These are phyloP conservation scores for Ephialtes manifestator DNA, from an alignment of 2,888 invertebrate genomes.

Conservation along the genomic window DNA sequence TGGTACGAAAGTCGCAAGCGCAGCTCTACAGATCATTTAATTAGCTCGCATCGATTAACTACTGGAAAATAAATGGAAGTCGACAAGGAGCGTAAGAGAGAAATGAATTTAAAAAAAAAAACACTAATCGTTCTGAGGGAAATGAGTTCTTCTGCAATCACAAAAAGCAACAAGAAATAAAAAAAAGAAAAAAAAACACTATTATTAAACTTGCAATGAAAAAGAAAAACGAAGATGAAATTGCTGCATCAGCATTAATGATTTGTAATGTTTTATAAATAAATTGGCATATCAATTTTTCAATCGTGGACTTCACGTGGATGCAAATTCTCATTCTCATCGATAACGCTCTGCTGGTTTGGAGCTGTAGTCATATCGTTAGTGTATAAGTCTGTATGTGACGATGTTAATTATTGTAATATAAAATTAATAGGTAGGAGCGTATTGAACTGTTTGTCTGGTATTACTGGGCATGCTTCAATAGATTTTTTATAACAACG, in stretches of 20 bases:
- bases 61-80: conserved; percentile 56
- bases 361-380: conserved; percentile 85
- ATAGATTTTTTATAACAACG: conserved; percentile 83
- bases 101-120: conserved; percentile 48
- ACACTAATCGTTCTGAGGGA: conserved; percentile 56
- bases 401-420: conserved; percentile 85
- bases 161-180: conserved; percentile 44
- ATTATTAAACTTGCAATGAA: conserved; percentile 54
- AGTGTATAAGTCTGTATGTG: conserved; percentile 85
- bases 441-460: conserved; percentile 82
- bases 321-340: conserved; percentile 81
- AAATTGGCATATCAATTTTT: conserved; percentile 82
- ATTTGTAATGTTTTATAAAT: conserved; percentile 82
- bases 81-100: conserved; percentile 48
- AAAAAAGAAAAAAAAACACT: conserved; percentile 30
- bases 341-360: conserved; percentile 85
- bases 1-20: conserved; percentile 59
- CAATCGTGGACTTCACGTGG: conserved; percentile 73
- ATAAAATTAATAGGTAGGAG: conserved; percentile 83
- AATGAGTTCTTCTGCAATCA: conserved; percentile 71
- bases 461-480: conserved; percentile 81
- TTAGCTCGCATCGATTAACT: conserved; percentile 60
- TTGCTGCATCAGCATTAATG: conserved; percentile 76
- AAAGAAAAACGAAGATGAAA: conserved; percentile 67
- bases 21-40: conserved; percentile 45